A percentile compares a stretch with the other conserved stretches of the same genome.
Conservation (phyloP, 2,797 vertebrate genomes). For the Buphagus erythrorhynchus region DNA sequence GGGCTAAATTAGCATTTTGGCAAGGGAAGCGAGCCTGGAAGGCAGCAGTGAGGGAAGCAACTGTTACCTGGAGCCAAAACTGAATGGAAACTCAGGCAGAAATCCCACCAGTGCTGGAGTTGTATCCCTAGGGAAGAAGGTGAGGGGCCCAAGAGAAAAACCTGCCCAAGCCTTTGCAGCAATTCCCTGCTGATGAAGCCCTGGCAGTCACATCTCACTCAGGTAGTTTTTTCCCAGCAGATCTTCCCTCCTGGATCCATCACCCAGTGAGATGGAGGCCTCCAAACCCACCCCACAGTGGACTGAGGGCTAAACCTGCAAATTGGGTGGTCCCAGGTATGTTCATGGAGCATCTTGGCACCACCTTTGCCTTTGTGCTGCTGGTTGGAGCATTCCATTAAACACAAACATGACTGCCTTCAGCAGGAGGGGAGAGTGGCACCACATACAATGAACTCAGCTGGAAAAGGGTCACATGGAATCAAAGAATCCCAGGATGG, state of each 20-base stretch:
- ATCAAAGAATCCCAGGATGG: not conserved
- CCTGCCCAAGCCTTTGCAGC: not conserved
- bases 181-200: not conserved
- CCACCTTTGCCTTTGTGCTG: not conserved
- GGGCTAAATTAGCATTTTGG: conserved; percentile 67
- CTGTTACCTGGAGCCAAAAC: conserved; percentile 40
- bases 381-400: not conserved
- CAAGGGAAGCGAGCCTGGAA: not conserved
- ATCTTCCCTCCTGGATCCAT: not conserved
- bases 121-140: not conserved
- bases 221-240: not conserved
- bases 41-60: conserved; percentile 39
- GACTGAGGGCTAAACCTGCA: not conserved
- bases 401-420: rapidly evolving
- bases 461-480: not conserved
- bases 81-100: conserved; percentile 14
- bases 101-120: not conserved
- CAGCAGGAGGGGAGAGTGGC: not conserved
- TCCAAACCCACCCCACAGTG: rapidly evolving
- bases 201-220: not conserved
- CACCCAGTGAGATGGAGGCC: not conserved
- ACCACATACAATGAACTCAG: not conserved
- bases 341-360: not conserved
- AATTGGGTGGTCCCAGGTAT: rapidly evolving
- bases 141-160: not conserved